Evolutionary conservation across 2,888 invertebrate species (phyloP), one percentile per base, ranked within the genome.

Genomic region (Alentia gelatinosa): DNA sequence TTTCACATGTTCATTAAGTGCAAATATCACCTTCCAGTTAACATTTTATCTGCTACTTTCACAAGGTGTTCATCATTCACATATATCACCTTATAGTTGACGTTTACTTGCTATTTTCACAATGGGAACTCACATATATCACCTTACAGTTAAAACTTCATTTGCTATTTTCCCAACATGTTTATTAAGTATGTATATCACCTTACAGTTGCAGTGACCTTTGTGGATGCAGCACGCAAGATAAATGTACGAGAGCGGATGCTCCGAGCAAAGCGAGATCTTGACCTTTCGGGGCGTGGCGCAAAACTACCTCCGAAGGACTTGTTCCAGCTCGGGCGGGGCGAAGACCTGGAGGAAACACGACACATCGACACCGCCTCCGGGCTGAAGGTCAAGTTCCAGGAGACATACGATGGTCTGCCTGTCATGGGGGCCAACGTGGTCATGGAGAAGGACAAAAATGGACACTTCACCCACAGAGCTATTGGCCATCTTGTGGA

Each of bases 341-440:
- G 83, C 12, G 83, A 83, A 19, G 37, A 35, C 39, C 35, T 83
- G 35, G 12, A 39, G 0, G 39, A 83, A 83, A 12, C 39, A 23
- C 33, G 3, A 30, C 83, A 83, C 15, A 39, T 83, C 26, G n/a
- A 37, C 5, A 93, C 93, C 35, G 90, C 92, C 42, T 93, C 93
- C 12, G 92, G 92, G 3, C 86, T 75, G 19, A 89, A 93, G 23
- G 91, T 92, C 68, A 93, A 93, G 75, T 88, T 93, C 40, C 92
- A 93, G 33, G 93, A 94, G 89, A 92, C 79, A 0, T 94, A 91
- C 83, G 79, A 91, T 1, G 93, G 93, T 0, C 68, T 93, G 15
- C 92, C 92, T 0, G 93, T 94, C 23, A 93, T 92, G 83, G 94
- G 93, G 74, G 90, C 91, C 0, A 90, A 90, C 15, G 92, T 94